These are phyloP conservation scores for Enteromius unitaeniatus DNA, from an alignment of 2,797 vertebrate species.

Conservation along the genomic window DNA sequence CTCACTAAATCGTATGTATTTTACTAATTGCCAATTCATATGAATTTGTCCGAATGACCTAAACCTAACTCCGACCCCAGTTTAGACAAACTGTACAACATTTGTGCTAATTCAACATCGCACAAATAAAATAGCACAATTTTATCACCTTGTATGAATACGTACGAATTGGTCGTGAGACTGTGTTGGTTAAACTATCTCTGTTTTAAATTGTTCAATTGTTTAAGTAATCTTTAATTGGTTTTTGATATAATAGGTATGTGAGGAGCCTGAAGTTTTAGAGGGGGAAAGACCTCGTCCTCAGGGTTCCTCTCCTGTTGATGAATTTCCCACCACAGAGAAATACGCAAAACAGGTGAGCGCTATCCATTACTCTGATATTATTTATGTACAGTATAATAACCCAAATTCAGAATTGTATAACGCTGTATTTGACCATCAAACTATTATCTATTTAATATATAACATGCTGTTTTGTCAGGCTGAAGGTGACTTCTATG, in stretches of 20 bases:
- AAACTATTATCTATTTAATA: conserved; percentile 2
- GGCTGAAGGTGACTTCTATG: conserved; percentile 72
- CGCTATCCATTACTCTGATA: background rate
- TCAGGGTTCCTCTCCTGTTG: conserved; percentile 96
- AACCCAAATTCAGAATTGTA: background rate
- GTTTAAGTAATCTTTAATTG: conserved; percentile 42
- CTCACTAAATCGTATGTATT: no score
- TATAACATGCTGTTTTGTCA: conserved; percentile 48
- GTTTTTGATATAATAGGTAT: conserved; percentile 75
- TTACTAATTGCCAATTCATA: no score
- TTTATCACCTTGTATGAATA: no score
- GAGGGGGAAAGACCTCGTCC: conserved; percentile 91
- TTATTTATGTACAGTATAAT: background rate
- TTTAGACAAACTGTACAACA: no score
- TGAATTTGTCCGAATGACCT: no score
- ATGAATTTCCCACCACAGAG: conserved; percentile 83
- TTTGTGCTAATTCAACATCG: no score
- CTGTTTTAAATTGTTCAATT: background rate
- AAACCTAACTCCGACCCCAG: no score
- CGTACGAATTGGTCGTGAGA: no score
- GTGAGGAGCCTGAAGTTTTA: conserved; percentile 80
- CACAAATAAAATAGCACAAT: no score
- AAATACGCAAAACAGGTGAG: conserved; percentile 83
- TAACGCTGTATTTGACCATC: background rate
- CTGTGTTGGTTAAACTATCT: no score